Evolutionary conservation across 2,797 vertebrate genomes (phyloP).

Genomic region (Gymnothorax javanicus): DNA sequence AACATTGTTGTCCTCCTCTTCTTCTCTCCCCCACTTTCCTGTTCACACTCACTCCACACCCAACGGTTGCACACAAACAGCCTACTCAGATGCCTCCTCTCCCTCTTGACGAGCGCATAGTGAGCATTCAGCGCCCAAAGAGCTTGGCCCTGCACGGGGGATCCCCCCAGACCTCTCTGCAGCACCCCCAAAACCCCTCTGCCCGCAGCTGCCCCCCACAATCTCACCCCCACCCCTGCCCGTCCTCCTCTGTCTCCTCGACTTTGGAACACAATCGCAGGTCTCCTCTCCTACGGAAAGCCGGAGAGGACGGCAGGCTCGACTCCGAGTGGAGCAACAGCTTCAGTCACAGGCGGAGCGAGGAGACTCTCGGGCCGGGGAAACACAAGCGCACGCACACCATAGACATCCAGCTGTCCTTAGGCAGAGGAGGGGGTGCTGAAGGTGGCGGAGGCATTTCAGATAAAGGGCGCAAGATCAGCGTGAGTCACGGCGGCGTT

Average conservation of each 20-base stretch:
- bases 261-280: constrained; percentile 76
- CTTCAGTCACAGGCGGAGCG: constrained; percentile 70
- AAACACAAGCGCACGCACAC: constrained; percentile 76
- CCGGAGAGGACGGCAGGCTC: constrained; percentile 60
- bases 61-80: neutral
- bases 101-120: constrained; percentile 80
- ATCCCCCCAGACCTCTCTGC: constrained; percentile 62
- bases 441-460: constrained; percentile 37
- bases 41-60: neutral
- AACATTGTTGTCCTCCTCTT: constrained; percentile 36
- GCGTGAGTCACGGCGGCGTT: constrained; percentile 61
- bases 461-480: constrained; percentile 63
- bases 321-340: constrained; percentile 54
- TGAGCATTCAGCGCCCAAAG: constrained; percentile 79
- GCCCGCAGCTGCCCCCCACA: constrained; percentile 19
- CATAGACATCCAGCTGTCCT: constrained; percentile 75
- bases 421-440: constrained; percentile 64
- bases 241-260: constrained; percentile 62
- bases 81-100: constrained; percentile 76
- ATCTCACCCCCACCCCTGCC: constrained; percentile 59
- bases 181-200: neutral
- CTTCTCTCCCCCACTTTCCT: constrained; percentile 26
- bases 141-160: constrained; percentile 71
- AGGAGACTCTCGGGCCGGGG: constrained; percentile 72
- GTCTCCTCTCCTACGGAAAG: constrained; percentile 61